Evolutionary conservation across 2,797 vertebrate species (phyloP).

Genomic region (Mus minutoides): DNA sequence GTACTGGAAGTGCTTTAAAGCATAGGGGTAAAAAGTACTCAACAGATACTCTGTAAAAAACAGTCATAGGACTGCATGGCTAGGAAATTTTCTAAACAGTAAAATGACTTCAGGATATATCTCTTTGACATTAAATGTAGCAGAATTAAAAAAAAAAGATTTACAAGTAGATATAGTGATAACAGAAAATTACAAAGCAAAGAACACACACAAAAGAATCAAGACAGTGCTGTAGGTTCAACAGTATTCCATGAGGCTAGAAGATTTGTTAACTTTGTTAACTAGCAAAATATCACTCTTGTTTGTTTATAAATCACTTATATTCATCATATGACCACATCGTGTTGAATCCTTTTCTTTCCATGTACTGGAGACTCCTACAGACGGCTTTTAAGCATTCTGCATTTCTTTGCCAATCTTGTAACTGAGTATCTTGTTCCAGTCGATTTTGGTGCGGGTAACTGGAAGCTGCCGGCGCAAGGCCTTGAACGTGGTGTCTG

Average conservation of each 20-base stretch:
- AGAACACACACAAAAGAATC: conserved; percentile 84
- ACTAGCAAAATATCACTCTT: conserved; percentile 87
- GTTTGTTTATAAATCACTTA: conserved; percentile 87
- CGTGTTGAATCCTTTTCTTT: conserved; percentile 78
- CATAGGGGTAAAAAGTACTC: conserved; percentile 41
- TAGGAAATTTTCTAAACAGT: conserved; percentile 84
- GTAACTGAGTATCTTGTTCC: conserved; percentile 99
- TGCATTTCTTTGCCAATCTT: conserved; percentile 99
- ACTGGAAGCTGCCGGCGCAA: conserved; percentile 96
- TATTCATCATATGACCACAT: conserved; percentile 86
- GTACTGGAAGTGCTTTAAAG: conserved; percentile 77
- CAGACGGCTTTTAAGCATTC: conserved; percentile 89
- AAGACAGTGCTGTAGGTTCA: conserved; percentile 84
- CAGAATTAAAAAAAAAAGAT: conserved; percentile 58
- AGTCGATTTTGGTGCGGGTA: conserved; percentile 98
- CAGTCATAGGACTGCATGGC: conserved; percentile 69
- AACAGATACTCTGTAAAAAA: conserved; percentile 71
- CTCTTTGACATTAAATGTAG: conserved; percentile 73
- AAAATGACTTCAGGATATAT: conserved; percentile 74
- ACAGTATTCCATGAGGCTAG: conserved; percentile 85
- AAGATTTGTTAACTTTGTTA: conserved; percentile 89
- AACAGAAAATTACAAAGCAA: conserved; percentile 81
- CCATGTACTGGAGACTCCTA: conserved; percentile 70
- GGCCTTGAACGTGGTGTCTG: conserved; percentile 98
- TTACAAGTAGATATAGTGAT: conserved; percentile 82